These are phyloP conservation scores for Barbus barbus DNA, from an alignment of 2,113 vertebrate genomes.

Conservation along the genomic window DNA sequence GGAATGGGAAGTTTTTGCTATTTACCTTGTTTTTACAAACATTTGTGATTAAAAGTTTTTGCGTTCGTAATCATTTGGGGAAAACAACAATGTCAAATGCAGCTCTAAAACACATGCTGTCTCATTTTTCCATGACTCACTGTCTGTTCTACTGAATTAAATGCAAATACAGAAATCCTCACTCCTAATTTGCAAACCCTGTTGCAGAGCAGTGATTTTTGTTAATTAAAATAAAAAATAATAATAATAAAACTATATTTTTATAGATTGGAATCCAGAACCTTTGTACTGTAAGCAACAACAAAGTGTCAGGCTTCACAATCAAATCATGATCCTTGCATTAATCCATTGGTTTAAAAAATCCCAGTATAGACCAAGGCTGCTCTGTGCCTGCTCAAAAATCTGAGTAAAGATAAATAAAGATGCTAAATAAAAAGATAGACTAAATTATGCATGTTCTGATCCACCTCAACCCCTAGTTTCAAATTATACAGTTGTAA, in stretches of 20 bases:
- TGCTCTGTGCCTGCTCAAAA: too few species aligned
- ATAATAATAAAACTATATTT: neutral
- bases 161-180: neutral
- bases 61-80: neutral
- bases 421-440: neutral
- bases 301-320: neutral
- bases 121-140: neutral
- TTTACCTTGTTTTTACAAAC: too few species aligned
- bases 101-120: neutral
- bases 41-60: too few species aligned
- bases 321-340: neutral
- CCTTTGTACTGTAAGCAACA: neutral
- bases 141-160: neutral
- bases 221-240: neutral
- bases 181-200: neutral
- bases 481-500: neutral
- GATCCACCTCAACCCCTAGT: neutral
- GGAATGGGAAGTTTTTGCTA: neutral
- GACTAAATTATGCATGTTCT: neutral
- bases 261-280: neutral
- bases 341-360: neutral
- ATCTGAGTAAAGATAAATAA: neutral
- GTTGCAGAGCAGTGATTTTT: neutral
- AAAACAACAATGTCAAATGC: neutral
- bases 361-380: neutral